Base-by-base conservation (phyloP, 2,113 vertebrate species). In the Sturnus vulgaris region DNA sequence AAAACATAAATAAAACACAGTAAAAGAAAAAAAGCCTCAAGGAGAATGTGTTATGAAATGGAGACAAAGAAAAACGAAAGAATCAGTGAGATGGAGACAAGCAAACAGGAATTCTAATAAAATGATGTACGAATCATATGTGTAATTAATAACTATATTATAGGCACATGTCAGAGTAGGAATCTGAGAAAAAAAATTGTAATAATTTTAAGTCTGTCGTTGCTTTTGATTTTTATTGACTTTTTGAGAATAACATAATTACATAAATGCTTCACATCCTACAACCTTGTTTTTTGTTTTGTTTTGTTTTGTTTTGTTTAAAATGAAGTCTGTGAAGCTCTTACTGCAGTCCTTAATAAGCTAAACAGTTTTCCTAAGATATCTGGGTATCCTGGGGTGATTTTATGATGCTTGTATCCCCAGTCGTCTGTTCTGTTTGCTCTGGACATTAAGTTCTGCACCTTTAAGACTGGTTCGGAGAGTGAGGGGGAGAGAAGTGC, bases 71-170 rank as follows among this genome's bases (percentile, higher is more conserved):
- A 6, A 31, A 84, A 79, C 15, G 19, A 61, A 70, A 3, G 10
- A 21, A 82, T 31, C 7, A 63, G 61, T 10, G 52, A 90, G 87
- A 82, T n/a, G 8, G 30, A 52, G 39, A 75, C 3, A 46, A 87
- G 22, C 3, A 85, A 88, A 61, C 8, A 49, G 12, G 21, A 88
- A 64, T 56, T 66, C 22, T 37, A 61, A 53, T 31, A 31, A 89
- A 81, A 28, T 0, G 0, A n/a, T 49, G 7, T 23, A 24, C 2
- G 57, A 57, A 93, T 72, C 2, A 42, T 1, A 1, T 25, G 6
- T 50, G 9, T 71, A 66, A 85, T 79, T 82, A 94, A 69, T 83
- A 77, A 55, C 15, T 65, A 20, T 11, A 30, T 47, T 82, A 64
- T 10, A 59, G 14, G 12, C 11, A 85, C 15, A 30, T 33, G 49